A percentile compares a stretch with the other conserved stretches of the same genome.
These are phyloP conservation scores for Sanderia malayensis DNA, from an alignment of 30 jellyfish, hydroid and myxozoan species.

Conservation along the genomic window DNA sequence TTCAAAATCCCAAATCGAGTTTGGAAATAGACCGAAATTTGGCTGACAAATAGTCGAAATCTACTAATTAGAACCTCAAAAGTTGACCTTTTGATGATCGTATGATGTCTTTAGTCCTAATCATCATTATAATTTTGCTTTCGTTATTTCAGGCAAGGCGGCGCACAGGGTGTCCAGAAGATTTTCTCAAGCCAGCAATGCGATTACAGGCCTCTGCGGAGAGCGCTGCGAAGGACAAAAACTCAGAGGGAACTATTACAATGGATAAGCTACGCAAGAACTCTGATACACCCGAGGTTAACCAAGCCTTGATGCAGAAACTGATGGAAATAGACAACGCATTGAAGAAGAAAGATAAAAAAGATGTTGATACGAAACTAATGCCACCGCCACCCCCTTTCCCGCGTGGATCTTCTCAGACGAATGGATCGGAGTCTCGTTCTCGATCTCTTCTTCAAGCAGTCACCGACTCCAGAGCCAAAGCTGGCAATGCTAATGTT, in stretches of 20 bases:
- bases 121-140: not conserved
- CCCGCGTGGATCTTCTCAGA: slow-evolving; percentile 55
- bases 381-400: slow-evolving; percentile 93
- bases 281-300: slow-evolving; percentile 55
- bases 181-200: slow-evolving; percentile 54
- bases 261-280: slow-evolving; percentile 20
- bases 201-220: slow-evolving; percentile 10
- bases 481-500: not conserved
- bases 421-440: slow-evolving; percentile 34
- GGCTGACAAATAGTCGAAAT: too few species aligned
- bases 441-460: slow-evolving; percentile 39
- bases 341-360: slow-evolving; percentile 52
- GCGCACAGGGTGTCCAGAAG: slow-evolving; percentile 92
- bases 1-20: too few species aligned
- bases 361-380: slow-evolving; percentile 42
- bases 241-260: slow-evolving; percentile 1
- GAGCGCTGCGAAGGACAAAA: slow-evolving; percentile 1
- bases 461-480: not conserved
- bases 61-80: too few species aligned
- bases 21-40: too few species aligned
- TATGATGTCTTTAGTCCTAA: too few species aligned
- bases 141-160: slow-evolving; percentile 66
- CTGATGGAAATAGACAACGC: slow-evolving; percentile 79
- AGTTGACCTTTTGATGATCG: too few species aligned
- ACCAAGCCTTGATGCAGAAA: slow-evolving; percentile 67